These are phyloP conservation scores for Leptopilina myrica DNA, from an alignment of 2,888 invertebrate species.

Conservation along the genomic window DNA sequence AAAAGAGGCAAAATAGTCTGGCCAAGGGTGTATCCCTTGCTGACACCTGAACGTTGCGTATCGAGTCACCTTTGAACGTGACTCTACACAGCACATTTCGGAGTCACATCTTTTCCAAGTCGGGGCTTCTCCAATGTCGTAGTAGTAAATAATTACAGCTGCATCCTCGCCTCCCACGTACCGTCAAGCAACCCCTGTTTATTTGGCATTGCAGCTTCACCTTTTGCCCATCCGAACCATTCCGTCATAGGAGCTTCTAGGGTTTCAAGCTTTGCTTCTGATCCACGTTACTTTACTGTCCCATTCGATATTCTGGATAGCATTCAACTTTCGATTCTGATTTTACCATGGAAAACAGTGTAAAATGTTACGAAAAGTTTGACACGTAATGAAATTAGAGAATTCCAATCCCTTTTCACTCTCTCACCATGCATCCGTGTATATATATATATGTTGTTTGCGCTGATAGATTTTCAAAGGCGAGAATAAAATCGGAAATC, in stretches of 20 bases:
- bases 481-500: slow-evolving; percentile 36
- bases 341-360: slow-evolving; percentile 14
- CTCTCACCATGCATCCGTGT: background rate
- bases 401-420: slow-evolving; percentile 39
- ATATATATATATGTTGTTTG: slow-evolving; percentile 45
- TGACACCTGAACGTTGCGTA: slow-evolving; percentile 43
- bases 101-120: slow-evolving; percentile 46
- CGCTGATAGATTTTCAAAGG: slow-evolving; percentile 61
- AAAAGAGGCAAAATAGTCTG: slow-evolving; percentile 19
- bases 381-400: slow-evolving; percentile 59
- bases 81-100: slow-evolving; percentile 43
- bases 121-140: slow-evolving; percentile 55
- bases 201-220: slow-evolving; percentile 54
- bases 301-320: slow-evolving; percentile 42
- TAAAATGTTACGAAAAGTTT: slow-evolving; percentile 35
- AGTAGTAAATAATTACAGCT: slow-evolving; percentile 58
- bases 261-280: slow-evolving; percentile 62
- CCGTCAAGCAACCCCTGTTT: slow-evolving; percentile 46
- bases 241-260: slow-evolving; percentile 65
- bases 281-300: slow-evolving; percentile 45
- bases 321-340: background rate
- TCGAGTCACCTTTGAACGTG: slow-evolving; percentile 51
- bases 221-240: slow-evolving; percentile 63
- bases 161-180: slow-evolving; percentile 53
- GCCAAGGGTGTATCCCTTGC: slow-evolving; percentile 18